Conservation (phyloP, 2,113 vertebrate species). For the Montifringilla adamsi region DNA sequence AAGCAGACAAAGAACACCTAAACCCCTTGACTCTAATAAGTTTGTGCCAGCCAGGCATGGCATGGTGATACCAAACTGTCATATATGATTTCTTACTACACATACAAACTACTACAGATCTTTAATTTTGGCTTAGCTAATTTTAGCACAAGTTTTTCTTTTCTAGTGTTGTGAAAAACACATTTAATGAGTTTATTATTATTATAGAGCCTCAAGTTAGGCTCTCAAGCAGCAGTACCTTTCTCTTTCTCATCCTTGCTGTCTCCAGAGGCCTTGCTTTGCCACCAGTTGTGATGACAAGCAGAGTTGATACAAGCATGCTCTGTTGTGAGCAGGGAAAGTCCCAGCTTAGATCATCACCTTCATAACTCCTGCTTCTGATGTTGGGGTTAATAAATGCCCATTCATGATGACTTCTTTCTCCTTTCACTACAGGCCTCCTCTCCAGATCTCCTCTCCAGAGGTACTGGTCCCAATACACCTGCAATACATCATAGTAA, state of each 20-base stretch:
- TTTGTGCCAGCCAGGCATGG: background rate
- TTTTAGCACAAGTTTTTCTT: background rate
- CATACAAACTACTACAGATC: background rate
- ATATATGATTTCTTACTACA: background rate
- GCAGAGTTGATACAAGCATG: background rate
- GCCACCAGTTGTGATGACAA: background rate
- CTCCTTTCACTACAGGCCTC: background rate
- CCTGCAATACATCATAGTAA: background rate
- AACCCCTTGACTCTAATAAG: background rate
- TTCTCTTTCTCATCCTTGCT: background rate
- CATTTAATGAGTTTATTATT: background rate
- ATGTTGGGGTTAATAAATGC: background rate
- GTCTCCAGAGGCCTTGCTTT: background rate
- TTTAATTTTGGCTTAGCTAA: background rate
- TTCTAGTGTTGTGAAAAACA: background rate
- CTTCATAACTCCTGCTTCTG: background rate
- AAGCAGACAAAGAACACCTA: background rate
- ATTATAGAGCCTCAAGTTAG: background rate
- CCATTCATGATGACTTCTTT: background rate
- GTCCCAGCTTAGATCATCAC: background rate
- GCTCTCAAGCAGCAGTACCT: background rate
- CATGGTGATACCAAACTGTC: background rate
- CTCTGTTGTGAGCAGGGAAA: background rate
- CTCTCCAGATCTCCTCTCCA: background rate
- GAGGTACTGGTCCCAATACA: background rate